Evolutionary conservation across 2,797 vertebrate species (phyloP), one percentile per base, ranked within the genome.

Genomic region (Danionella dracula): DNA sequence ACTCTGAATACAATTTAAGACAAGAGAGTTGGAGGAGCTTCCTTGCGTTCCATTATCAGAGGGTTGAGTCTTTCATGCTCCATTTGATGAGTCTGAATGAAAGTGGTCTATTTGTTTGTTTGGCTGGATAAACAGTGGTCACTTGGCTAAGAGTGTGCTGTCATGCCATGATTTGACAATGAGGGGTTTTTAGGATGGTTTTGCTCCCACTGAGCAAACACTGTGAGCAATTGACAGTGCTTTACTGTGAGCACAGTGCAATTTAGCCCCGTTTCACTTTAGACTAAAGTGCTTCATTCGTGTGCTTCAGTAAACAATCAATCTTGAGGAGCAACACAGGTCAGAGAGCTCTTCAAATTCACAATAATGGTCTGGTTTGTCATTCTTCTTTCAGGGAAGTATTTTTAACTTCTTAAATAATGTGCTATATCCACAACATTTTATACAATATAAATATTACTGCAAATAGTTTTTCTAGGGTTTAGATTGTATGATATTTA

Each of bases 131-230:
- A 85, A 87, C 72, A 79, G 59, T 66, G 74, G 75, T 73, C 70
- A 57, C 71, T 72, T 72, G 63, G 13, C 67, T 67, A 54, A 61
- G 72, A 73, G 64, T 56, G 29, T 29, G 59, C 80, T 87, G 82
- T 87, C 84, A 84, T 66, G 61, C 54, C 71, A 75, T 86, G 83
- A 85, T 78, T 74, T 74, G 79, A 85, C 83, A 84, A 84, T 85
- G 74, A 86, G 79, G 75, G 80, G 85, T 81, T 82, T 84, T 76
- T 68, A 57, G 75, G 71, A 75, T 73, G 73, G 63, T 77, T 76
- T 78, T 76, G 71, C 82, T 77, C 65, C 72, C 54, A 35, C 76
- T 56, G 41, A 31, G 64, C 71, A 68, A 72, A 54, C 42, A 65
- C 66, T 48, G 20, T 34, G 65, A 66, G 59, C 68, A 81, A 85